These are phyloP conservation scores for Acipenser oxyrinchus DNA, from an alignment of 2,797 vertebrate species.

Conservation along the genomic window DNA sequence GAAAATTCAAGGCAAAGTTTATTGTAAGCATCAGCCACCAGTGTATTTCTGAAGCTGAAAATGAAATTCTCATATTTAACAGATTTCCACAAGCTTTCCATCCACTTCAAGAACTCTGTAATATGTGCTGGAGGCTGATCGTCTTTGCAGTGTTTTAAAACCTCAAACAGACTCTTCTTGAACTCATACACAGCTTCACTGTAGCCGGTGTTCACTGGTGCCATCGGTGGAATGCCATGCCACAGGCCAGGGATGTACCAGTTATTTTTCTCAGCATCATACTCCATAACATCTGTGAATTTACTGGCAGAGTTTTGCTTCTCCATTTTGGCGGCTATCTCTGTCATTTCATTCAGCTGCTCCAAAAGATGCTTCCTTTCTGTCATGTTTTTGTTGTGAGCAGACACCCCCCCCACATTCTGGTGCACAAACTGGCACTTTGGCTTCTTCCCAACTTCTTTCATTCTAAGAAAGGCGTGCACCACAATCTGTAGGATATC, in stretches of 20 bases:
- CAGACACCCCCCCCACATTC: slow-evolving; percentile 22
- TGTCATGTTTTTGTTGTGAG: slow-evolving; percentile 2
- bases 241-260: too few relatives aligned
- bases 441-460: slow-evolving; percentile 12
- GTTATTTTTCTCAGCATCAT: too few relatives aligned
- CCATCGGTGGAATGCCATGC: too few relatives aligned
- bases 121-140: slow-evolving; percentile 34
- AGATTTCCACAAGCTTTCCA: slow-evolving; percentile 37
- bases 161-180: slow-evolving; percentile 55
- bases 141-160: slow-evolving; percentile 48
- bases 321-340: background rate
- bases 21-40: slow-evolving; percentile 32
- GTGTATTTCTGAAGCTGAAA: slow-evolving; percentile 35
- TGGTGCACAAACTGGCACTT: slow-evolving; percentile 46
- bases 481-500: too few relatives aligned
- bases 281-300: slow-evolving; percentile 26
- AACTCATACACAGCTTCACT: slow-evolving; percentile 44
- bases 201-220: too few relatives aligned
- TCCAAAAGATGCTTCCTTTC: slow-evolving; percentile 30
- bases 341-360: too few relatives aligned
- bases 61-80: slow-evolving; percentile 23
- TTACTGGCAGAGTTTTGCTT: background rate
- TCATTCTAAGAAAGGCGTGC: too few relatives aligned
- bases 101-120: slow-evolving; percentile 49
- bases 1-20: slow-evolving; percentile 24